Conservation (phyloP, 2,888 invertebrate species). For the Polydrusus pterygomalis region DNA sequence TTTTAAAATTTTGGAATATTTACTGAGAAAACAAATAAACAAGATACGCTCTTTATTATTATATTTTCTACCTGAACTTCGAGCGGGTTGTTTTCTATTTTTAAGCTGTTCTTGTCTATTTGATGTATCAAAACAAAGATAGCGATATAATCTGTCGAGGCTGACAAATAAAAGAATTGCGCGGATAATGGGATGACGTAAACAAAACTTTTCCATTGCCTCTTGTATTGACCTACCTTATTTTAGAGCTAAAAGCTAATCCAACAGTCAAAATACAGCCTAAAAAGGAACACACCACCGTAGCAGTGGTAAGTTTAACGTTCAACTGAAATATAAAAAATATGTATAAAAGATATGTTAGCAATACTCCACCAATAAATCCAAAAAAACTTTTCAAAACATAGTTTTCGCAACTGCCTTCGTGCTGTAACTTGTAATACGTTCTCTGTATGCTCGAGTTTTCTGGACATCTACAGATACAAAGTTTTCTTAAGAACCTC, state of each 20-base stretch:
- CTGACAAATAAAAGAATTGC: no score
- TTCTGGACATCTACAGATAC: conserved; percentile 62
- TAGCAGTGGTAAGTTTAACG: conserved; percentile 77
- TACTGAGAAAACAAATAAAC: no score
- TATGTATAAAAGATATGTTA: conserved; percentile 80
- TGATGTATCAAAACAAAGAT: no score
- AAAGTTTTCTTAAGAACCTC: conserved; percentile 66
- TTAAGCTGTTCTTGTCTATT: no score
- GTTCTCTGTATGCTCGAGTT: conserved; percentile 67
- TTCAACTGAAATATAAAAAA: conserved; percentile 81
- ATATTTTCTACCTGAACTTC: no score
- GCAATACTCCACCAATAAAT: conserved; percentile 78
- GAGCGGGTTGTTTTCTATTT: no score
- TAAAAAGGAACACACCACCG: conserved; percentile 77
- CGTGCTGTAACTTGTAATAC: conserved; percentile 71
- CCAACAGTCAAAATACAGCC: conserved; percentile 80
- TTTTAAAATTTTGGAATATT: no score
- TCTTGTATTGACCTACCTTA: conserved; percentile 68
- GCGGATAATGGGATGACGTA: no score
- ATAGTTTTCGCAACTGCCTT: conserved; percentile 77
- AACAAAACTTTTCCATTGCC: no score
- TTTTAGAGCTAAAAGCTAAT: conserved; percentile 78
- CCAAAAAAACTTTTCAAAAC: conserved; percentile 79
- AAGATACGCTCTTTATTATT: no score
- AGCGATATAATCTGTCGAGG: no score